Evolutionary conservation across 2,797 vertebrate species (phyloP), one percentile per base, ranked within the genome.

Genomic region (Setipinna tenuifilis): DNA sequence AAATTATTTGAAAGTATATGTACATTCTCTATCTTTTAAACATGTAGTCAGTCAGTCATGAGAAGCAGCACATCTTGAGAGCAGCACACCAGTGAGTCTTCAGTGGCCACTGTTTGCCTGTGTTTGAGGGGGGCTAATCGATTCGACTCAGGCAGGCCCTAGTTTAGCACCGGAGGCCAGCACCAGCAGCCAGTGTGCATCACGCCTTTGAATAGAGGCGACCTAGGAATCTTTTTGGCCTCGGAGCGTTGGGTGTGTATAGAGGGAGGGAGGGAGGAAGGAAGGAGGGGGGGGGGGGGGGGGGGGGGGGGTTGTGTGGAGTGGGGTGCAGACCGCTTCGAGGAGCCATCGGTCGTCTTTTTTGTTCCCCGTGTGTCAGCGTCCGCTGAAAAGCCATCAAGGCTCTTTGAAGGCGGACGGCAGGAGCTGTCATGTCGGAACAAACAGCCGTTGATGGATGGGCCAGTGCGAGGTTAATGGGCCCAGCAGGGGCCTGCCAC

Each of bases 351-450:
- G 21, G 58, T 35, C 78, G 83, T 86, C 85, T 61, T 85, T 83
- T 90, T 91, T 90, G 87, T 91, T 83, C 78, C 84, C 1, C 57
- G 82, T 88, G 83, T 75, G 61, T 85, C 86, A 82, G 83, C 83
- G 0, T 2, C 11, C 82, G 83, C 82, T 92, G 89, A 88, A 89
- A 89, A 86, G 54, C 58, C 87, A 62, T 88, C 81, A 1, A n/a
- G 19, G 86, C 5, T 87, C 91, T 88, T 89, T 89, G 82, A 50
- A 88, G 86, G 62, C 83, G 68, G 75, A 88, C 92, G 86, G 61
- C 87, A 48, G 90, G 89, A 90, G 89, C 86, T 82, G 48, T 88
- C 82, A 86, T 88, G 89, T 83, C n/a, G 83, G 89, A 82, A 91
- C 88, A 90, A 90, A 87, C 85, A 48, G 44, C 50, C 48, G 87